Conservation (phyloP, 1,140 invertebrate genomes). For the Akabosia matsudoensis region DNA sequence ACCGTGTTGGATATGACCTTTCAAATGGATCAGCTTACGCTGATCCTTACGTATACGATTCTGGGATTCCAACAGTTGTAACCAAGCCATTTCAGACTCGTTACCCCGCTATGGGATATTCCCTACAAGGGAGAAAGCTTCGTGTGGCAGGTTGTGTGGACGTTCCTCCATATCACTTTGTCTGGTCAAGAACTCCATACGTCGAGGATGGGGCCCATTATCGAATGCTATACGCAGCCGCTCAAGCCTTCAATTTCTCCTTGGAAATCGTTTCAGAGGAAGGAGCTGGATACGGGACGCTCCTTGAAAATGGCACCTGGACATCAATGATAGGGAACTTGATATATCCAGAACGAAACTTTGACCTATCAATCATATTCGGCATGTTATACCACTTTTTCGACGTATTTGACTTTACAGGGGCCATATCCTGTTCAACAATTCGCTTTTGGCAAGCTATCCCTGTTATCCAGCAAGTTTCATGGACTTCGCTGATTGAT, state of each 20-base stretch:
- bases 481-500: background rate
- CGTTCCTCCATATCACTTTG: background rate
- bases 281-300: constrained; percentile 1
- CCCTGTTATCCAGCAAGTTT: background rate
- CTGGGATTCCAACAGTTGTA: background rate
- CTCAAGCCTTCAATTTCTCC: constrained; percentile 10
- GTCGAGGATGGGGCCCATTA: background rate
- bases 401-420: background rate
- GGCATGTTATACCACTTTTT: background rate
- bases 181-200: background rate
- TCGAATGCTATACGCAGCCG: background rate
- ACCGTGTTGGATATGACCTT: no score
- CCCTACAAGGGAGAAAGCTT: background rate
- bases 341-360: constrained; percentile 23
- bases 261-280: background rate
- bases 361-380: background rate
- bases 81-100: background rate
- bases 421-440: background rate
- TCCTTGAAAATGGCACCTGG: constrained; percentile 28
- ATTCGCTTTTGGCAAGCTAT: background rate
- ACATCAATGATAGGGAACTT: constrained; percentile 12
- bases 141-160: background rate
- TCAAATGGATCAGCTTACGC: no score
- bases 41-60: background rate
- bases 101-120: background rate